phyloP scores from a whole-genome alignment of 2,888 invertebrate species.

The Agrochola litura region DNA sequence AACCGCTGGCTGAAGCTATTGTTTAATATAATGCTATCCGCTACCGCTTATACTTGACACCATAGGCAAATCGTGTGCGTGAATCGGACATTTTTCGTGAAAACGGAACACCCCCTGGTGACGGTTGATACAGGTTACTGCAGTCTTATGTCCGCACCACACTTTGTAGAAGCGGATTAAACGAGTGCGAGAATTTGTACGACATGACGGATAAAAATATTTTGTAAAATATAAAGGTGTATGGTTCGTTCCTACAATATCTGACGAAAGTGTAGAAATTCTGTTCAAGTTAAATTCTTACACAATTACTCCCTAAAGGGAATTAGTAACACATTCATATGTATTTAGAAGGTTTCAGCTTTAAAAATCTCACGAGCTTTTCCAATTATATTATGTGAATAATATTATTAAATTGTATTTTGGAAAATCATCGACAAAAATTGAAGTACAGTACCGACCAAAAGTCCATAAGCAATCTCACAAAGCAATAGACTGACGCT shows the following conservation, averaged over 20 bases:
- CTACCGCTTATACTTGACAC: conserved; percentile 29
- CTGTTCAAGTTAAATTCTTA: neutral
- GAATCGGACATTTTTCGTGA: conserved; percentile 76
- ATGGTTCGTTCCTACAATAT: neutral
- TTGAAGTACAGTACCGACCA: too few relatives aligned
- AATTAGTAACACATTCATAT: too few relatives aligned
- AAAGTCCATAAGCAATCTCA: too few relatives aligned
- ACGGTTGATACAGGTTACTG: conserved; percentile 73
- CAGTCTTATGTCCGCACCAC: conserved; percentile 38
- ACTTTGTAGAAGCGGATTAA: conserved; percentile 3
- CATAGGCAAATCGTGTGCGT: conserved; percentile 64
- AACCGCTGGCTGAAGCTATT: too few relatives aligned
- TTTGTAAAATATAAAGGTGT: too few relatives aligned
- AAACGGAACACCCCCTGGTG: conserved; percentile 69
- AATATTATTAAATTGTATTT: neutral
- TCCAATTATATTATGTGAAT: neutral
- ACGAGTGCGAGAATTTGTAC: conserved; percentile 1
- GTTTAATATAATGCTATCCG: conserved; percentile 20
- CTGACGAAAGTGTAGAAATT: neutral
- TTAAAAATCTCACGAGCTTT: neutral
- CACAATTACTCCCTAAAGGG: neutral
- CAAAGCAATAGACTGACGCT: too few relatives aligned
- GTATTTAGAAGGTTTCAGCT: neutral
- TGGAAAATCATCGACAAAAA: neutral
- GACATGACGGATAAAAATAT: neutral